Evolutionary conservation across 2,888 invertebrate genomes (phyloP).

Genomic region (Dermolepida albohirtum): DNA sequence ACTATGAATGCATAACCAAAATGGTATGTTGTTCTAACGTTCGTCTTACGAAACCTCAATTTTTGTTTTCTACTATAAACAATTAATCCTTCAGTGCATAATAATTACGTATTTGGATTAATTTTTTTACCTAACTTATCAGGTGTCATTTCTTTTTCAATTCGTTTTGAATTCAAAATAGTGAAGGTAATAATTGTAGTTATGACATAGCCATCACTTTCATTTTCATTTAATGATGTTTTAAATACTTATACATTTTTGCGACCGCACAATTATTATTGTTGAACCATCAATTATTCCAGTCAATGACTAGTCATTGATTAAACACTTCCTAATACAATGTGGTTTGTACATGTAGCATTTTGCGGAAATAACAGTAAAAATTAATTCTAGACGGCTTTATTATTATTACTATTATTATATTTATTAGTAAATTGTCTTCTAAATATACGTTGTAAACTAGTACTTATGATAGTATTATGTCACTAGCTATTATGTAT

Average conservation of each 20-base stretch:
- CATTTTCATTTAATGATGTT: slow-evolving; percentile 25
- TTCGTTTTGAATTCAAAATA: neutral
- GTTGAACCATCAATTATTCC: slow-evolving; percentile 9
- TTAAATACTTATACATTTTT: slow-evolving; percentile 14
- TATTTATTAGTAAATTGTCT: neutral
- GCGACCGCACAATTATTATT: neutral
- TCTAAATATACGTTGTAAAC: neutral
- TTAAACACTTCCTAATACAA: slow-evolving; percentile 9
- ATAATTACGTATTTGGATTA: slow-evolving; percentile 1
- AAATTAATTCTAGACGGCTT: neutral
- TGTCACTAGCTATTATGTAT: no score
- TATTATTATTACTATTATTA: neutral
- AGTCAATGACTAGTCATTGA: slow-evolving; percentile 4
- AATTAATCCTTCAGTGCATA: neutral
- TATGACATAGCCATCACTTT: slow-evolving; percentile 13
- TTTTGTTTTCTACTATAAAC: slow-evolving; percentile 10
- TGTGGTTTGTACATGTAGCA: neutral
- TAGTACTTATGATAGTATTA: no score
- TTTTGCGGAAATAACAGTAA: slow-evolving; percentile 19
- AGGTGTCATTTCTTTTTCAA: slow-evolving; percentile 11
- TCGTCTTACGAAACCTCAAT: slow-evolving; percentile 21
- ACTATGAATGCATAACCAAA: slow-evolving; percentile 24
- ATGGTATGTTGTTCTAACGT: slow-evolving; percentile 29
- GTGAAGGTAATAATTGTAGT: slow-evolving; percentile 20
- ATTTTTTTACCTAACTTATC: neutral